A percentile compares a stretch with the other conserved stretches of the same genome.
Conservation (phyloP, 2,888 invertebrate species). For the Lasioglossum morio region DNA sequence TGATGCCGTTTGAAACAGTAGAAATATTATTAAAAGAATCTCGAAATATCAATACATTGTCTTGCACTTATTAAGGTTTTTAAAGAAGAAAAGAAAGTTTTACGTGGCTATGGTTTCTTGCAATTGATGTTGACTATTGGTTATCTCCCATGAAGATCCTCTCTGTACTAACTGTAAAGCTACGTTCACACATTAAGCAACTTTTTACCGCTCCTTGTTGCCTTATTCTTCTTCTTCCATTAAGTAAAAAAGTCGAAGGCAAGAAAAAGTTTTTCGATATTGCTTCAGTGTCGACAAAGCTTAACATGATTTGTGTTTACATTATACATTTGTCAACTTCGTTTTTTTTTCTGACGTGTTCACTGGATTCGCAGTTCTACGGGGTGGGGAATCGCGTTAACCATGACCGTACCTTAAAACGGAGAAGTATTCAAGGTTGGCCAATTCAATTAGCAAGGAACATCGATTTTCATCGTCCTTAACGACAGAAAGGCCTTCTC, state of each 20-base stretch:
- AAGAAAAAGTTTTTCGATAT: background rate
- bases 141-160: background rate
- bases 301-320: background rate
- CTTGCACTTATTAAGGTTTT: background rate
- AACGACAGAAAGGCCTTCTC: constrained; percentile 17
- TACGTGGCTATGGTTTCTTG: background rate
- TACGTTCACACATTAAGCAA: background rate
- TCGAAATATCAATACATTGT: too few species aligned
- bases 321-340: background rate
- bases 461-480: constrained; percentile 36
- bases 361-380: background rate
- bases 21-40: background rate
- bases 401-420: constrained; percentile 21
- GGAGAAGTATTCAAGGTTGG: constrained; percentile 25
- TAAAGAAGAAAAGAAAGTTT: background rate
- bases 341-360: background rate
- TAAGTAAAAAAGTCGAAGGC: background rate
- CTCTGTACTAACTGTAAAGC: background rate
- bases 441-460: constrained; percentile 42
- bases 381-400: background rate
- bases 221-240: background rate
- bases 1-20: background rate
- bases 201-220: background rate
- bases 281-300: background rate
- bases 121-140: background rate